Evolutionary conservation across 2,113 vertebrate genomes (phyloP).

Genomic region (Plestiodon gilberti): DNA sequence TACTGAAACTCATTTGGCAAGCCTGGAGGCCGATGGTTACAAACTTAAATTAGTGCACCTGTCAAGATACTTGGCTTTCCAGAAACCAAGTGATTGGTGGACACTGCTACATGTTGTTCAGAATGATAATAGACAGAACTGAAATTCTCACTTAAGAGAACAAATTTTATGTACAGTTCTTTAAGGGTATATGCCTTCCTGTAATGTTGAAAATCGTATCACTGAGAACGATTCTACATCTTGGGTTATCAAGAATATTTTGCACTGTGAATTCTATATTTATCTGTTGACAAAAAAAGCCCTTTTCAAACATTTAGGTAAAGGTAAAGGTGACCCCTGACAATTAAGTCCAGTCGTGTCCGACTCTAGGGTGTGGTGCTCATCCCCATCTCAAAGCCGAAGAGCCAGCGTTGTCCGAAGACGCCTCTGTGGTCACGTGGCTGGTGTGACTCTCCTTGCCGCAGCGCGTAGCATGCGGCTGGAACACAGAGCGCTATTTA

Average conservation of each 20-base stretch:
- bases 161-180: neutral
- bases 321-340: too few relatives aligned
- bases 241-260: neutral
- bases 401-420: too few relatives aligned
- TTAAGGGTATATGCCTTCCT: neutral
- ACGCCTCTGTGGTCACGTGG: too few relatives aligned
- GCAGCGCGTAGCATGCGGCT: too few relatives aligned
- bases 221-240: neutral
- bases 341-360: too few relatives aligned
- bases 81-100: neutral
- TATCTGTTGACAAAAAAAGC: neutral
- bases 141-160: neutral
- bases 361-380: too few relatives aligned
- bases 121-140: conserved; percentile 8
- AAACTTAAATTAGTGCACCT: conserved; percentile 9
- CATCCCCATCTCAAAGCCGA: too few relatives aligned
- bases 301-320: neutral
- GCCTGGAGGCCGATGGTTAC: neutral
- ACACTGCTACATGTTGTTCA: neutral
- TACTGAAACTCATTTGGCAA: neutral
- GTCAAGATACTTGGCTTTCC: neutral
- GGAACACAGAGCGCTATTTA: too few relatives aligned
- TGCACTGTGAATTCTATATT: neutral
- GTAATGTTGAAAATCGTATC: neutral
- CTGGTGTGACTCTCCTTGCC: too few relatives aligned